Base-by-base conservation (phyloP, 2,888 invertebrate genomes). In the Epinotia bilunana region DNA sequence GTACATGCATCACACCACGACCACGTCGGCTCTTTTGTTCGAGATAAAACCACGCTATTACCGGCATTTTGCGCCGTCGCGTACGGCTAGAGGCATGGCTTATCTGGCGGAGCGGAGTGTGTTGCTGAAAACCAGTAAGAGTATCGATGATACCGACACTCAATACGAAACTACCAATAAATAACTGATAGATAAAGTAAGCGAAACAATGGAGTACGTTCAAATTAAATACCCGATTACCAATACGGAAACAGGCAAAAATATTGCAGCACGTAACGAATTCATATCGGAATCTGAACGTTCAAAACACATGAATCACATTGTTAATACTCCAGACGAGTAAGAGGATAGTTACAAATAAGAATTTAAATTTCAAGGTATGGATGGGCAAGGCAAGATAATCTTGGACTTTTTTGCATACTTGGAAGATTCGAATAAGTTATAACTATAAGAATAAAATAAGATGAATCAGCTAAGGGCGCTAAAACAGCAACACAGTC, bases 11-110 rank as follows among this genome's bases (percentile, higher is more conserved):
- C 74, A 76, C 77, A 77, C 77, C 76, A 73, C 69, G 78, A 78
- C 77, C 79, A 76, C 78, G 87, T 83, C 88, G 88, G 88, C 84
- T 77, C 87, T 87, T 90, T 90, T 88, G 88, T 87, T 82, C 83
- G 80, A 83, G 87, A 88, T 88, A 88, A 80, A 86, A 85, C 83
- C 80, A 77, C 75, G 85, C 83, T 87, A 88, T 88, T 86, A 84
- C 78, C 76, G 65, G 75, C 73, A 79, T 79, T 78, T 78, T 77
- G 74, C 76, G 70, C 74, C 76, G 58, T 67, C 73, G 49, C 70
- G 76, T 75, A 70, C 76, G 68, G 77, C 77, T 77, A 75, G 61
- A 71, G 78, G 57, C 73, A 67, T 61, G 64, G 72, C 75, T 75
- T 75, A 75, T 75, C 74, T 33, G 49, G 49, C 43, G 18, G 43